Percentiles rank a stretch among this genome's conserved stretches.
phyloP scores from a whole-genome alignment of 2,797 vertebrate genomes.

The Pelodytes ibericus region DNA sequence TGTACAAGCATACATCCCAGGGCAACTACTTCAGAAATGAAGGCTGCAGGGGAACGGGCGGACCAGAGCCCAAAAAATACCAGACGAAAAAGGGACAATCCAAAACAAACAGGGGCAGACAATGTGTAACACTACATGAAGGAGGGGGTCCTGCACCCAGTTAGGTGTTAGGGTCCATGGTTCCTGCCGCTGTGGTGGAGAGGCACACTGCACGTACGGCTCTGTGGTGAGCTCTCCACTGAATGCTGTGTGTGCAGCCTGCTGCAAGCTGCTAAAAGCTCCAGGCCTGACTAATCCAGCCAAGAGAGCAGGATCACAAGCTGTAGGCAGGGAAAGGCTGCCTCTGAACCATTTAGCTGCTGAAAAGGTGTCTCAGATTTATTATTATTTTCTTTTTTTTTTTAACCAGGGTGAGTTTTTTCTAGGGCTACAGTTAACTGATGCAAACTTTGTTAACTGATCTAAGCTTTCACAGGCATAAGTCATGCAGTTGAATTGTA shows the following conservation, averaged over 20 bases:
- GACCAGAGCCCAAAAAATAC: neutral
- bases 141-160: neutral
- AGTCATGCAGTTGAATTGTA: no score
- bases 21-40: neutral
- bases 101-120: neutral
- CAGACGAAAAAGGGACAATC: no score
- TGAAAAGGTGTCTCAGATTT: fast-evolving
- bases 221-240: neutral
- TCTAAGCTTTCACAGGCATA: no score
- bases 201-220: neutral
- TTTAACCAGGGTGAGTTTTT: no score
- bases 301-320: conserved; percentile 56
- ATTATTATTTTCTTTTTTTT: no score
- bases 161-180: conserved; percentile 15
- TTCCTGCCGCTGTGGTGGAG: neutral
- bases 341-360: conserved; percentile 25
- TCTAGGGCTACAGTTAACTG: no score
- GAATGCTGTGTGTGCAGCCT: conserved; percentile 37
- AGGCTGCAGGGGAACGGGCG: neutral
- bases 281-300: conserved; percentile 69
- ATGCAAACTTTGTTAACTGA: no score
- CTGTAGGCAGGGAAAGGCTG: conserved; percentile 34
- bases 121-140: neutral
- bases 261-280: conserved; percentile 28
- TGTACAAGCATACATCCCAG: conserved; percentile 30